Evolutionary conservation across 2,888 invertebrate species (phyloP), one percentile per base, ranked within the genome.

Genomic region (Oeneis ivallda): DNA sequence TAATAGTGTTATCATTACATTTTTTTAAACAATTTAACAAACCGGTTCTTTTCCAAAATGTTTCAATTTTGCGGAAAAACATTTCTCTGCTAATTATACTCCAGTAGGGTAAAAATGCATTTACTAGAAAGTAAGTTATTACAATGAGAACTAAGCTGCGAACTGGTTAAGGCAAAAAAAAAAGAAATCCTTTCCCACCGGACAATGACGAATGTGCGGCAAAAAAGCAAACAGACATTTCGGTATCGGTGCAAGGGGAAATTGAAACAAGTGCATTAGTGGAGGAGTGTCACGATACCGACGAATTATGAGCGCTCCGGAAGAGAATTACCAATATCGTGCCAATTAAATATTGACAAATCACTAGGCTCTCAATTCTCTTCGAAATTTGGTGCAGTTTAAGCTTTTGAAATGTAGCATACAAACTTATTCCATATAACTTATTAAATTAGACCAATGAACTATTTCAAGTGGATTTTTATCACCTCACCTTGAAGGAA

Each of bases 211-310:
- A 85, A 89, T 87, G 87, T 49, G 34, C 79, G 76, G 80, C 80
- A 84, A 87, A 88, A 86, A 88, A 86, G 79, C 79, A 81, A 80
- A 79, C 76, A 77, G 75, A 72, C 75, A 69, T 72, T 75, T 76
- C 73, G 75, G 76, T 74, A 75, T 72, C 73, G 74, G 72, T 74
- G 74, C 71, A 71, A 70, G 74, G 74, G 89, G 89, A 89, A 90
- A 90, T 91, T 89, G 90, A 87, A 87, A 89, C 84, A 79, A 83
- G 76, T 80, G 81, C 84, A 87, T 88, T 88, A 88, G 84, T 75
- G 74, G 76, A 77, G 77, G 78, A 79, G 75, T 75, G 82, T 83
- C 82, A 76, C 75, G 86, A 85, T 85, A 86, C 75, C 78, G 81
- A 81, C 80, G 84, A 87, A 83, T 88, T 88, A 87, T 82, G 85